A percentile compares a stretch with the other conserved stretches of the same genome.
These are phyloP conservation scores for Lissonota sp. DNA, from an alignment of 2,888 invertebrate species.

Conservation along the genomic window DNA sequence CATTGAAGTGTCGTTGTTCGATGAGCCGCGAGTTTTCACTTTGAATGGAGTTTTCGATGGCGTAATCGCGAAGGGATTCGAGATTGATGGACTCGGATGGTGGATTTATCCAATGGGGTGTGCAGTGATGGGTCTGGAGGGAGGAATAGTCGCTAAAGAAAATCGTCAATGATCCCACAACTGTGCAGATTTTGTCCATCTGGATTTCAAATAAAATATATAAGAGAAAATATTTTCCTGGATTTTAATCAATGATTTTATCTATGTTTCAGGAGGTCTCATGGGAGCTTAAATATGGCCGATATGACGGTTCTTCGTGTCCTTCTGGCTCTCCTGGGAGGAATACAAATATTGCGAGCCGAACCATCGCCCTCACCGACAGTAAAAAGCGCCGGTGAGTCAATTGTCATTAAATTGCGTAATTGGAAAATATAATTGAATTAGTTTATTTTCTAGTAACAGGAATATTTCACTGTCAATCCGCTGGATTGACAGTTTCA, in stretches of 20 bases:
- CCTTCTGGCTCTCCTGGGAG: constrained; percentile 79
- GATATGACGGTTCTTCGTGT: constrained; percentile 78
- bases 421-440: neutral
- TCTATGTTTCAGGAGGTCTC: constrained; percentile 73
- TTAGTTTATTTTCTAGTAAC: no score
- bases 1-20: constrained; percentile 13
- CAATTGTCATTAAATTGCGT: neutral
- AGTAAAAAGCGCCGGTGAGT: constrained; percentile 79
- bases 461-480: no score
- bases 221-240: neutral
- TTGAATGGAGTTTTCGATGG: neutral
- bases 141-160: no score
- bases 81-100: neutral
- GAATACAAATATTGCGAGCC: constrained; percentile 77
- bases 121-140: no score
- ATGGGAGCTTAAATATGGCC: constrained; percentile 80
- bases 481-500: no score
- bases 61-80: neutral
- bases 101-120: no score
- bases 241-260: constrained; percentile 20
- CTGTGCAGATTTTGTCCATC: no score
- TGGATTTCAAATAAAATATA: no score
- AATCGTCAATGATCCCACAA: no score
- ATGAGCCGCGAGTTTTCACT: neutral
- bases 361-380: constrained; percentile 79